Base-by-base conservation (phyloP, 2,113 vertebrate genomes). In the Sinocyclocheilus rhinocerous region DNA sequence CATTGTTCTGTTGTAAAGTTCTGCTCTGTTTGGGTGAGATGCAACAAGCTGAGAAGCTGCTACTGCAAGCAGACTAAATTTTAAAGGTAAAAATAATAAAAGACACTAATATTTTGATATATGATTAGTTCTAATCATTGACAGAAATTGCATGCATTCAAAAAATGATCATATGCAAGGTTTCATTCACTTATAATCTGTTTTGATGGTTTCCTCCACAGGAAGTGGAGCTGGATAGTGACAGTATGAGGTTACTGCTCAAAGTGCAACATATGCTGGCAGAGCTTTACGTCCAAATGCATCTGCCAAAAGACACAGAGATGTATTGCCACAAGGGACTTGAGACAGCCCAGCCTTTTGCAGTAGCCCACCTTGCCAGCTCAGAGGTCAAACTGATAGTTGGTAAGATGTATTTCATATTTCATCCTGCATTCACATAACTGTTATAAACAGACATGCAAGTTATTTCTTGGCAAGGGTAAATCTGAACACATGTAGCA, bases 1-100 rank as follows among this genome's bases (percentile, higher is more conserved):
- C 67, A 45, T 29, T 84, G 29, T 69, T 86, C 75, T 79, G 39
- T 29, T 79, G 67, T 16, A 77, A 86, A 12, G 13, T 86, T 24
- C 59, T 88, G 16, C 67, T 84, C 16, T 81, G 57, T 84, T 72
- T 86, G 57, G 76, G 75, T 48, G 80, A 78, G 69, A 76, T 22
- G 11, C 33, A 18, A 11, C 55, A 76, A 48, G 59, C 85, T 20
- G 85, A 86, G 48, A 16, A 39, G n/a, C 12, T 83, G 39, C 85
- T 88, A 24, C 33, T 86, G 26, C 75, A 84, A 48, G 67, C 65
- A 16, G 69, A 83, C 26, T 50, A 20, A 72, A 29, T 50, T 24
- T 57, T 88, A 55, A 85, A 79, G 84, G 84, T 88, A 15, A 67
- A 61, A 83, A 6, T 72, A 72, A 39, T 22, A 10, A 5, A 20